Base-by-base conservation (phyloP, 2,113 vertebrate genomes). In the Atherinomorus stipes region DNA sequence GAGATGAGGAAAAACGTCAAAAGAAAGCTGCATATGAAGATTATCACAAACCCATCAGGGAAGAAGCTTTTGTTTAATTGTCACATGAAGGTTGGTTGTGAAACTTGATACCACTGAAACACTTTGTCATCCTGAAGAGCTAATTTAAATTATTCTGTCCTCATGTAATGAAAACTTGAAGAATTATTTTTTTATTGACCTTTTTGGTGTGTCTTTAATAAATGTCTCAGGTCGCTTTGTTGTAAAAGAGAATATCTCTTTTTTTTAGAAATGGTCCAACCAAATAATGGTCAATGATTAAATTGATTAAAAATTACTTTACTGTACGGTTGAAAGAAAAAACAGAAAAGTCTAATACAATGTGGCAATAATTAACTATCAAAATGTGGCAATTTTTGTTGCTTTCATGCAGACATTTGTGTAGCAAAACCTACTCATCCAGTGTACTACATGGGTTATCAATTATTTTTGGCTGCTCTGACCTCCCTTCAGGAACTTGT, bases 41-140 rank as follows among this genome's bases (percentile, higher is more conserved):
- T 94, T 94, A 95, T 83, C 93, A 94, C 83, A 94, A 93, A 84
- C 89, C 92, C 78, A 88, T 85, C 50, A 94, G 91, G 76, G 92
- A 95, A 37, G 92, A 93, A 63, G 92, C 94, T 88, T 91, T 95
- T 6, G 91, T 95, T 87, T 96, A 94, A 95, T 2, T 31, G n/a
- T 23, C 47, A 28, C 11, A 26, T 3, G 1, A 18, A 6, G 2
- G 2, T 51, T 72, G 66, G 18, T 34, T 74, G 71, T 19, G 4
- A 15, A 53, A 34, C 1, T 21, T 34, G 18, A 59, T 11, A 6
- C 28, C 53, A 21, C 7, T 40, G 44, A 25, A 28, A 11, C 7
- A 37, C 25, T 45, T 53, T 59, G 0, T 73, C 15, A 13, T 21
- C 38, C 51, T 49, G 31, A 7, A 18, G 37, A 63, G 53, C 26